A percentile compares a stretch with the other conserved stretches of the same genome.
These are phyloP conservation scores for Lycaon pictus DNA, from an alignment of 2,113 vertebrate species.

Conservation along the genomic window DNA sequence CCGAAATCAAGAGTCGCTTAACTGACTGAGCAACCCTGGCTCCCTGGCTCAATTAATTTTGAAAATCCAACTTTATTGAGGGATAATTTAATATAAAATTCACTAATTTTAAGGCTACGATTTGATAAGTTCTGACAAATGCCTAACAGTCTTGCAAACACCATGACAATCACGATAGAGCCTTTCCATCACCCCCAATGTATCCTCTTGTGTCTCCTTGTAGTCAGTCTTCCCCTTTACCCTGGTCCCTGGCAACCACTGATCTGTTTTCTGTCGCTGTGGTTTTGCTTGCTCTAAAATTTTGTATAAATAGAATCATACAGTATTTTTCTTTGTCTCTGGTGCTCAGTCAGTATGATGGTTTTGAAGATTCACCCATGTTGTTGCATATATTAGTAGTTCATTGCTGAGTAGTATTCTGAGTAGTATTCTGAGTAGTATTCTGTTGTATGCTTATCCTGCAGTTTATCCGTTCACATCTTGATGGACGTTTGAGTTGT, in stretches of 20 bases:
- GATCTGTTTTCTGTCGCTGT: conserved; percentile 9
- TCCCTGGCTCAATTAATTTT: background rate
- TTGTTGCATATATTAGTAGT: background rate
- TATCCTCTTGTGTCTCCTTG: background rate
- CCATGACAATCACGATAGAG: background rate
- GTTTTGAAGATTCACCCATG: background rate
- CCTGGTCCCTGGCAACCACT: background rate
- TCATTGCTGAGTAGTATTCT: background rate
- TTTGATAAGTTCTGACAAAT: background rate
- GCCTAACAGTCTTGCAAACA: background rate
- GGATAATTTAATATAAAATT: conserved; percentile 17
- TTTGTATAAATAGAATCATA: background rate
- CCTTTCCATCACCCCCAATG: background rate
- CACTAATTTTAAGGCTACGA: background rate
- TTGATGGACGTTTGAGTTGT: background rate
- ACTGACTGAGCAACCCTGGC: background rate
- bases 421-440: background rate
- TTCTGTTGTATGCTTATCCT: background rate
- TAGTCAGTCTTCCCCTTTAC: background rate
- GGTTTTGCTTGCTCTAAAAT: background rate
- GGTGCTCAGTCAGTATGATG: background rate
- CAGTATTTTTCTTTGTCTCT: background rate
- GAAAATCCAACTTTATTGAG: conserved; percentile 1
- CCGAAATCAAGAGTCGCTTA: background rate
- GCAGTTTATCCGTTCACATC: background rate